These are phyloP conservation scores for Agapornis canus DNA, from an alignment of 2,797 vertebrate genomes.

Conservation along the genomic window DNA sequence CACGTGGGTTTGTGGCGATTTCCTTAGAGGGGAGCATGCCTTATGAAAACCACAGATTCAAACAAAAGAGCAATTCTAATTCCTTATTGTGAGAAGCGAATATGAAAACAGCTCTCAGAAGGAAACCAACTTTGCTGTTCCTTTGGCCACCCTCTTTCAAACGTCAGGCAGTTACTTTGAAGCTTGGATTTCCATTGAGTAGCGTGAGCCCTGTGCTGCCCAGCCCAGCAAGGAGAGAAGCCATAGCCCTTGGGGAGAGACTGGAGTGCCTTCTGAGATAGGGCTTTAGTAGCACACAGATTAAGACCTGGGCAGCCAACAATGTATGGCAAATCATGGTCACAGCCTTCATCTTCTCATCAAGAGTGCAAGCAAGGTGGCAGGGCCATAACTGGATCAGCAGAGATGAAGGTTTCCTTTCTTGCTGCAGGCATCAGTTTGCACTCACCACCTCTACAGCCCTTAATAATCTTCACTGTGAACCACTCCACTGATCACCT, in stretches of 20 bases:
- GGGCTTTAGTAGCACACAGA: background rate
- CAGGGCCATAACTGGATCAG: background rate
- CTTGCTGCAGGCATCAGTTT: background rate
- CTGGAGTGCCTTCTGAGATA: background rate
- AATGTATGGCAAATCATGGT: background rate
- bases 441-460: background rate
- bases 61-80: background rate
- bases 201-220: background rate
- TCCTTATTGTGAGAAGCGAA: background rate
- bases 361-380: background rate
- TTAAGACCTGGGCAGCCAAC: background rate
- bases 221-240: background rate
- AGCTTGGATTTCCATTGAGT: background rate
- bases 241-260: rapidly evolving
- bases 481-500: background rate
- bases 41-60: background rate
- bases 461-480: background rate
- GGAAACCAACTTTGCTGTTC: background rate
- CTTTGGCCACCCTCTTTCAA: background rate
- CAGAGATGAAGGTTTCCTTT: background rate
- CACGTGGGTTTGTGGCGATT: background rate
- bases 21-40: background rate
- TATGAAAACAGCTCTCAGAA: background rate
- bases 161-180: background rate
- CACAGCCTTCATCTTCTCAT: background rate